Base-by-base conservation (phyloP, 1,140 invertebrate genomes). In the Magallana gigas region DNA sequence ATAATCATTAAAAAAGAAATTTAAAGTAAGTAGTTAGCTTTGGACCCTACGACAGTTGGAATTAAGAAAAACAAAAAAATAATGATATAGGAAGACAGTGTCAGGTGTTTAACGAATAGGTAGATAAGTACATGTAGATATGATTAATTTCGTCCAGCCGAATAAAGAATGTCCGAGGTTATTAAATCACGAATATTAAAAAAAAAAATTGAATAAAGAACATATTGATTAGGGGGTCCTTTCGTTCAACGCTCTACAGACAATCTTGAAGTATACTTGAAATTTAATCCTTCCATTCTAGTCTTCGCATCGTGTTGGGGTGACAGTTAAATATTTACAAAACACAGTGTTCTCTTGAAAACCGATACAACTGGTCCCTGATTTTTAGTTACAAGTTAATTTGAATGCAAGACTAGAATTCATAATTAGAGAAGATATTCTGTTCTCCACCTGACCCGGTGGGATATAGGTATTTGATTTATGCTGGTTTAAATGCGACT, bases 311-410 rank as follows among this genome's bases (percentile, higher is more conserved):
- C 16, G 29, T 76, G 4, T 3, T 7, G 23, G 14, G 68, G 68
- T 76, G 68, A 76, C 68, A 76, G 68, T 76, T 76, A 76, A 76
- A 76, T 76, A 76, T 76, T 76, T 76, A 76, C 68, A 36, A 36
- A 29, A 76, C 68, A 29, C 8, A 23, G 68, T 76, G 11, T 29
- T 29, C 68, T 29, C 68, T 76, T 76, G 68, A 76, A 76, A 76
- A 36, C 68, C 14, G 68, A 76, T 76, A 76, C 68, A 76, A 76
- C 12, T 11, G 68, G 36, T 76, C 68, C 23, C 14, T 29, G 36
- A 48, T 76, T 76, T 76, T 76, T 76, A 29, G 23, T 76, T 76
- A 76, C 68, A 76, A 76, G 29, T 76, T 76, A 18, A 76, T 76
- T 76, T 76, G 23, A 76, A 76, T 76, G 36, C 68, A 76, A 29